Percentiles rank a stretch among this genome's conserved stretches.
These are phyloP conservation scores for Echinops telfairi DNA, from an alignment of 2,113 vertebrate genomes.

Conservation along the genomic window DNA sequence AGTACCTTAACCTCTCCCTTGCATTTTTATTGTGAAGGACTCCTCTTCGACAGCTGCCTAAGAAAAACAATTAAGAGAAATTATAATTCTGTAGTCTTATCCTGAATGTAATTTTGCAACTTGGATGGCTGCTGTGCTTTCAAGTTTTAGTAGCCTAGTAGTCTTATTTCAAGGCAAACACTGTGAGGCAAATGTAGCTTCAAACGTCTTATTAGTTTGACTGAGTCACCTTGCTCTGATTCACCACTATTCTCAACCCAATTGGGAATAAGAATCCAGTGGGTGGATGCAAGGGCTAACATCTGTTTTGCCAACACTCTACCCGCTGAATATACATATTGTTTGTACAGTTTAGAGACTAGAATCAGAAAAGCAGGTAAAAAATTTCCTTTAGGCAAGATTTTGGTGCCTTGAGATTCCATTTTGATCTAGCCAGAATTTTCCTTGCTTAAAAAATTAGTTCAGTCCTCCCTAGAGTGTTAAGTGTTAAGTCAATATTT, in stretches of 20 bases:
- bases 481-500: slow-evolving; percentile 86
- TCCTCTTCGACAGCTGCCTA: slow-evolving; percentile 72
- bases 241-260: slow-evolving; percentile 42
- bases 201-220: slow-evolving; percentile 47
- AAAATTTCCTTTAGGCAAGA: slow-evolving; percentile 60
- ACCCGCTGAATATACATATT: slow-evolving; percentile 22
- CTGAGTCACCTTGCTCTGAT: slow-evolving; percentile 76
- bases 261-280: slow-evolving; percentile 55
- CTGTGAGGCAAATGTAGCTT: slow-evolving; percentile 53
- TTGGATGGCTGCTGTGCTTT: slow-evolving; percentile 68
- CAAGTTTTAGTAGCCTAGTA: slow-evolving; percentile 71
- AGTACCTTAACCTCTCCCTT: slow-evolving; percentile 61
- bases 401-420: slow-evolving; percentile 74
- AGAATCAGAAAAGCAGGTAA: slow-evolving; percentile 45
- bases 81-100: slow-evolving; percentile 64
- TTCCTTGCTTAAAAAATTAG: slow-evolving; percentile 81
- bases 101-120: slow-evolving; percentile 67
- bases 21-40: slow-evolving; percentile 71
- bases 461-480: slow-evolving; percentile 68
- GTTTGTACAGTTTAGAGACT: slow-evolving; percentile 63
- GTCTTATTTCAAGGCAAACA: slow-evolving; percentile 69
- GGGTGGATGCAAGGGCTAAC: slow-evolving; percentile 51
- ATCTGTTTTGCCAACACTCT: slow-evolving; percentile 67
- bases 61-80: slow-evolving; percentile 71
- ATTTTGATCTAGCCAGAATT: slow-evolving; percentile 73